Evolutionary conservation across 2,113 vertebrate species (phyloP).

Genomic region (Sinocyclocheilus maitianheensis): DNA sequence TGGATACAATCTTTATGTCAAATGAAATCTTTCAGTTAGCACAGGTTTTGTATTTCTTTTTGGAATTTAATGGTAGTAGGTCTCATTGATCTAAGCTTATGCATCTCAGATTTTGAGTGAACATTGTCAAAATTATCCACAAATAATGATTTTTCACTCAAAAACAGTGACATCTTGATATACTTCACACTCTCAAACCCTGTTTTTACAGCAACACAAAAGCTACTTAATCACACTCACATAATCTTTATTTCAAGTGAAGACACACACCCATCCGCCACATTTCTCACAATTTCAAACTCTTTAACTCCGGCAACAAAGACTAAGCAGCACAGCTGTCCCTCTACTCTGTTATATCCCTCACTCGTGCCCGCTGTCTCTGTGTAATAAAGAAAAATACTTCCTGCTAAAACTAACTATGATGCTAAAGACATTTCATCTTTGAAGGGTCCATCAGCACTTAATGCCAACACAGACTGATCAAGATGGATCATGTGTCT

Average conservation of each 20-base stretch:
- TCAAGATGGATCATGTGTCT: slow-evolving; percentile 50
- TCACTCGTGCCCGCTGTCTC: not conserved
- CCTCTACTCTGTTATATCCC: not conserved
- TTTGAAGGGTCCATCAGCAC: slow-evolving; percentile 52
- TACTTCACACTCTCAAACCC: not conserved
- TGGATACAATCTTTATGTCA: not conserved
- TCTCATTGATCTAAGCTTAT: too few relatives aligned
- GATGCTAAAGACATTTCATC: slow-evolving; percentile 63
- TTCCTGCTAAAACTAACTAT: slow-evolving; percentile 50
- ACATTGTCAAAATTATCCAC: not conserved
- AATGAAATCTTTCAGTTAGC: too few relatives aligned
- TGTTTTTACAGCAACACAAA: not conserved
- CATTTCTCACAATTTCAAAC: not conserved
- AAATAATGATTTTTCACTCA: not conserved
- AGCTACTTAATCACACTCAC: slow-evolving; percentile 21
- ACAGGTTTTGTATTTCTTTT: not conserved
- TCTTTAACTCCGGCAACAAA: slow-evolving; percentile 3
- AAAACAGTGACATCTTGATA: not conserved
- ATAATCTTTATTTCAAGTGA: not conserved
- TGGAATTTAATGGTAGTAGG: not conserved
- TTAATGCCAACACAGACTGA: slow-evolving; percentile 53
- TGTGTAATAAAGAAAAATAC: slow-evolving; percentile 61
- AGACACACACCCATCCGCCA: slow-evolving; percentile 12
- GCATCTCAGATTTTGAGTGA: too few relatives aligned
- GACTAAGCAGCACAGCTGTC: not conserved